Evolutionary conservation across 2,113 vertebrate genomes (phyloP), one percentile per base, ranked within the genome.

Genomic region (Channa argus): DNA sequence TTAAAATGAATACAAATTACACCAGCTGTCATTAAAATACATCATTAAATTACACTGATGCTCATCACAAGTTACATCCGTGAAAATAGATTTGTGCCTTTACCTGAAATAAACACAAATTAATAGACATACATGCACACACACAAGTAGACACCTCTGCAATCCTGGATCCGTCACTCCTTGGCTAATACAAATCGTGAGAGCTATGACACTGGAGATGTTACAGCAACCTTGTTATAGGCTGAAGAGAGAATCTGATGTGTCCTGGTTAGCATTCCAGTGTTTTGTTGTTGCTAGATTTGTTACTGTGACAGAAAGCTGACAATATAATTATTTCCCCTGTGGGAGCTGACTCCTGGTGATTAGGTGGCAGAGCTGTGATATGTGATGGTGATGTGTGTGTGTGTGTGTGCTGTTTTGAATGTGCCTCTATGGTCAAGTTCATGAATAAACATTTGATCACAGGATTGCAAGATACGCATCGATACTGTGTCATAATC

Each of bases 241-340:
- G 36, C 65, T 33, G 55, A 52, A 44, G 72, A 75, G 63, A 38
- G 5, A 55, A 65, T 74, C 39, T 46, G 75, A 79, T 63, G 70
- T 38, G 63, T 75, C 52, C 74, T 81, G 63, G 81, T 89, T 85
- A 76, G 82, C 70, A 76, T 85, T 87, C 69, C 12, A 37, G 38
- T 74, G 73, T 79, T 85, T 75, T 82, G 68, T 79, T 77, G 79
- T 74, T 45, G 51, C 33, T 70, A 61, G 71, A 84, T 81, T 58
- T 82, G 79, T 79, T 81, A 63, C 75, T 78, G 65, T 82, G 86
- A 86, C 77, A 79, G 74, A 85, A 71, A 84, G 80, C 79, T 84
- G 86, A 90, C 79, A 74, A 82, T 82, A 75, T 84, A 79, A 89
- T 86, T 84, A 83, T 87, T 86, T 82, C 66, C 75, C 66, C 73